phyloP scores from a whole-genome alignment of 2,797 vertebrate species.

The Acomys russatus region DNA sequence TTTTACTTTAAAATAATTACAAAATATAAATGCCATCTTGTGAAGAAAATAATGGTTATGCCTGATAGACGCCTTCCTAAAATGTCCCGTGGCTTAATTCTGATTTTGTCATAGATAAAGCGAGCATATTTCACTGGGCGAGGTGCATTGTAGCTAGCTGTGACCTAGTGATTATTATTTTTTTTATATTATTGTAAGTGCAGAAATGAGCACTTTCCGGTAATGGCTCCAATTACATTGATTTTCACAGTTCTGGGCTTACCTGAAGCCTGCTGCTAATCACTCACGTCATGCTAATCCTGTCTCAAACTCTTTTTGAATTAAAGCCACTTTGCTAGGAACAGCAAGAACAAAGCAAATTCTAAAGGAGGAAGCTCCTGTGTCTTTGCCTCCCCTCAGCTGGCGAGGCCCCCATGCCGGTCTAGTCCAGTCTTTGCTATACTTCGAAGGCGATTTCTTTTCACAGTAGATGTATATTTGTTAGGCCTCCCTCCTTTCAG shows the following conservation, averaged over 20 bases:
- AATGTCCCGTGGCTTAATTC: conserved; percentile 60
- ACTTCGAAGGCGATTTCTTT: conserved; percentile 50
- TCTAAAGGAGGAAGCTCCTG: conserved; percentile 16
- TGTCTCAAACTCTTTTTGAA: conserved; percentile 71
- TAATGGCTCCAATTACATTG: conserved; percentile 82
- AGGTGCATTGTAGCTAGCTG: conserved; percentile 70
- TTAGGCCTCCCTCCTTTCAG: conserved; percentile 5
- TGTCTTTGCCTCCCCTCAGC: conserved; percentile 41
- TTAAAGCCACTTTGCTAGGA: conserved; percentile 59
- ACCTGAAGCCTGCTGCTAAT: conserved; percentile 76
- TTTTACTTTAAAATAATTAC: conserved; percentile 72
- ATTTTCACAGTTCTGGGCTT: conserved; percentile 81
- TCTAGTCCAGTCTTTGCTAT: conserved; percentile 23
- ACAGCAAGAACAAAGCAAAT: conserved; percentile 36
- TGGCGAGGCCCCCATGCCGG: not conserved
- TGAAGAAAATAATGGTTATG: conserved; percentile 72
- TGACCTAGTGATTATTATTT: conserved; percentile 62
- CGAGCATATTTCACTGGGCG: conserved; percentile 73
- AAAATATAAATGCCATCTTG: conserved; percentile 69
- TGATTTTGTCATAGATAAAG: conserved; percentile 69
- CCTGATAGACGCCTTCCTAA: conserved; percentile 65
- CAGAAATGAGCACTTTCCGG: conserved; percentile 78
- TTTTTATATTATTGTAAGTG: conserved; percentile 72
- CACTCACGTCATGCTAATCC: conserved; percentile 76
- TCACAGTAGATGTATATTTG: conserved; percentile 15